Base-by-base conservation (phyloP, 2,888 invertebrate genomes). In the Hydriomena furcata region DNA sequence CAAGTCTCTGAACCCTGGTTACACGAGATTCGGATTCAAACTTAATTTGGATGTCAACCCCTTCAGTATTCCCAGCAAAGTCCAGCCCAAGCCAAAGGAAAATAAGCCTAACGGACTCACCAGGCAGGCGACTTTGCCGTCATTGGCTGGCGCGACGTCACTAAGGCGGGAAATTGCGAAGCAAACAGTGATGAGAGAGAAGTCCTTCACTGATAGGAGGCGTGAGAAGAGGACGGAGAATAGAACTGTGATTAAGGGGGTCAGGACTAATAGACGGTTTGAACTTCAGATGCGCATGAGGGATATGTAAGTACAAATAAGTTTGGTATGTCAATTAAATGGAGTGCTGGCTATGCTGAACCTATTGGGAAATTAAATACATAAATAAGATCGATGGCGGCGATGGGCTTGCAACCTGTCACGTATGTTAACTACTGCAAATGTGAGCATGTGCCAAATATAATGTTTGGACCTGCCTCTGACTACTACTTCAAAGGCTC, bases 271-370 rank as follows among this genome's bases (percentile, higher is more conserved):
- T 75, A 87, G 94, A 27, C 84, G 95, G 31, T 95, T 95, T 63
- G 94, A 95, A 45, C 73, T 95, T 44, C 93, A 94, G 65, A 95
- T 95, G 95, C 86, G 92, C 61, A 88, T 93, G 76, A 91, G 94
- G 12, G 92, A 92, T 58, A 62, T 91, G 7, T 72, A 77, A 67
- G 44, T 17, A 17, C n/a, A n/a, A n/a, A n/a, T n/a, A n/a, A n/a
- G n/a, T 25, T 7, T 13, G 6, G 11, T 27, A 17, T 27, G 34
- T 11, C 7, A 11, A n/a, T 3, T 3, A 2, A 36, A 24, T 27
- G 1, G 13, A 12, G 17, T 28, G 34, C 27, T 10, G n/a, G n/a
- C n/a, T n/a, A n/a, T n/a, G n/a, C n/a, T n/a, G n/a, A n/a, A n/a
- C n/a, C n/a, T n/a, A n/a, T n/a, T n/a, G n/a, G n/a, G n/a, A n/a